These are phyloP conservation scores for Cromileptes altivelis DNA, from an alignment of 2,113 vertebrate species.

Conservation along the genomic window DNA sequence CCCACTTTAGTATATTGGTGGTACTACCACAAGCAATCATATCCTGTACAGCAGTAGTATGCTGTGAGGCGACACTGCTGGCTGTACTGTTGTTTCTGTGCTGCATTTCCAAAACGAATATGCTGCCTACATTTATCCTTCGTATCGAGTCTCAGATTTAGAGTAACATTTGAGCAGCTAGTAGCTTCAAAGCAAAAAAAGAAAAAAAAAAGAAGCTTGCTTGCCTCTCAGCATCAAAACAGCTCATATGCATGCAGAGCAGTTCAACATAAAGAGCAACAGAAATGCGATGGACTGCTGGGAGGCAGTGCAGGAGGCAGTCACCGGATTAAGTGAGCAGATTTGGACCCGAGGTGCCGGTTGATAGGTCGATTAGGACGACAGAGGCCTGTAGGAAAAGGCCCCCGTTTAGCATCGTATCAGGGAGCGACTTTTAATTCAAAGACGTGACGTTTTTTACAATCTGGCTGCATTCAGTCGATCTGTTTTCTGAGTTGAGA, in stretches of 20 bases:
- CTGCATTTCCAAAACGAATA: not conserved
- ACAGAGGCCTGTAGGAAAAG: slow-evolving; percentile 10
- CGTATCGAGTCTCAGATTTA: slow-evolving; percentile 9
- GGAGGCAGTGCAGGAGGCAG: slow-evolving; percentile 33
- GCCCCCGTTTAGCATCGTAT: slow-evolving; percentile 1
- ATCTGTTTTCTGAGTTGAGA: slow-evolving; percentile 25
- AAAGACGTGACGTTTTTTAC: slow-evolving; percentile 28
- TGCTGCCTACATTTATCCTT: not conserved
- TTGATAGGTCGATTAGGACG: slow-evolving; percentile 47
- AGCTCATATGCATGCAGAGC: slow-evolving; percentile 47
- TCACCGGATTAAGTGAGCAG: slow-evolving; percentile 26
- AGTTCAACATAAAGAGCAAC: slow-evolving; percentile 34
- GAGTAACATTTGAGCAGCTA: slow-evolving; percentile 9
- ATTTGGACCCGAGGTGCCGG: slow-evolving; percentile 42
- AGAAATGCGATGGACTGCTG: slow-evolving; percentile 37
- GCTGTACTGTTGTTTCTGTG: not conserved
- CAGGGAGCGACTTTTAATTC: slow-evolving; percentile 37
- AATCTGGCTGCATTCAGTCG: slow-evolving; percentile 14
- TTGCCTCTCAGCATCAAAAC: slow-evolving; percentile 14
- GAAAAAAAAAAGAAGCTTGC: not conserved
- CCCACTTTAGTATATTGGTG: slow-evolving; percentile 19
- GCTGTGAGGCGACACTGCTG: not conserved
- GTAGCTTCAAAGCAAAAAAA: slow-evolving; percentile 14
- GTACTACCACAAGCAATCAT: slow-evolving; percentile 9
- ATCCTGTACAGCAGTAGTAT: not conserved